A percentile compares a stretch with the other conserved stretches of the same genome.
phyloP scores from a whole-genome alignment of 1,140 invertebrate species.

The Dermatophagoides farinae region DNA sequence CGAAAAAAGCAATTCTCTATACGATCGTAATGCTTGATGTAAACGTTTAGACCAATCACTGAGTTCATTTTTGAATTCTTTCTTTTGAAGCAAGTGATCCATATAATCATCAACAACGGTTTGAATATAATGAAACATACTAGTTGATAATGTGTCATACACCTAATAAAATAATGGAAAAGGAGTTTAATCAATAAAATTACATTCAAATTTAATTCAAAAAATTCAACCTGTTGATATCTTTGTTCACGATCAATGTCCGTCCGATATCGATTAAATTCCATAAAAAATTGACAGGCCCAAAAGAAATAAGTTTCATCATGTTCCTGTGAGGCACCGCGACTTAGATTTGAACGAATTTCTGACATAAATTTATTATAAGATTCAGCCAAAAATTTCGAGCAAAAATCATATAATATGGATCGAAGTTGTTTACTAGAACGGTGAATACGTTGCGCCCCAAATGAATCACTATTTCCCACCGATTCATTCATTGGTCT shows the following conservation, averaged over 20 bases:
- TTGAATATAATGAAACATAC: slow-evolving; percentile 78
- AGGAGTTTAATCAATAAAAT: no score
- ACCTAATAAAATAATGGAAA: slow-evolving; percentile 34
- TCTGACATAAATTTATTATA: slow-evolving; percentile 77
- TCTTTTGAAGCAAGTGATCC: slow-evolving; percentile 65
- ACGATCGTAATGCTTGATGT: slow-evolving; percentile 52
- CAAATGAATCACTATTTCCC: neutral
- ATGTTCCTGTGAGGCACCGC: slow-evolving; percentile 39
- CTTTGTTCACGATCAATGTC: slow-evolving; percentile 35
- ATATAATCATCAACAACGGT: slow-evolving; percentile 69
- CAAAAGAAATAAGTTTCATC: slow-evolving; percentile 87
- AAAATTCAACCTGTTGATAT: slow-evolving; percentile 71
- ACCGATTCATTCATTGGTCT: slow-evolving; percentile 33
- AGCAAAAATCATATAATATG: slow-evolving; percentile 79
- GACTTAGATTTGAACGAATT: slow-evolving; percentile 43
- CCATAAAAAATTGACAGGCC: slow-evolving; percentile 88
- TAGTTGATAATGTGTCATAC: slow-evolving; percentile 69
- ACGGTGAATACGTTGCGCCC: slow-evolving; percentile 30
- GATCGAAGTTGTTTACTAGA: slow-evolving; percentile 60
- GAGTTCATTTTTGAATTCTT: slow-evolving; percentile 22
- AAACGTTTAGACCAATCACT: slow-evolving; percentile 53
- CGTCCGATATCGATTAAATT: slow-evolving; percentile 56
- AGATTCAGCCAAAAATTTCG: slow-evolving; percentile 67
- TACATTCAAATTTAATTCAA: no score
- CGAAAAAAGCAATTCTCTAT: slow-evolving; percentile 42